Evolutionary conservation across 2,797 vertebrate species (phyloP), one percentile per base, ranked within the genome.

Genomic region (Paratrypauchen microcephalus): DNA sequence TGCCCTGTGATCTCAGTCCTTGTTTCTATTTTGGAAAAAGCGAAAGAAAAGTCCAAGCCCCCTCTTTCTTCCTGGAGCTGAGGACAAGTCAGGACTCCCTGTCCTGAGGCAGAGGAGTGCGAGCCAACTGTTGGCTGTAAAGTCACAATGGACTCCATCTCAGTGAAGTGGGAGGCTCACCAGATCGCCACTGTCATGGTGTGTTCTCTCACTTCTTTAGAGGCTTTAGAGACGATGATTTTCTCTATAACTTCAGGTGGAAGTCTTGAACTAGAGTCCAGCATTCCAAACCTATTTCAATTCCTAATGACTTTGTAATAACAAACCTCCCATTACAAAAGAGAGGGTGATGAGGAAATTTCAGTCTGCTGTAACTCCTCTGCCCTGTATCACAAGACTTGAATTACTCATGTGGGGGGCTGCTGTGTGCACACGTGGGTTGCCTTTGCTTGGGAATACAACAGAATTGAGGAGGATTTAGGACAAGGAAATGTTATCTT

Each of bases 121-220:
- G 73, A 3, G 78, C 86, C 88, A 91, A 89, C 81, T 82, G 83
- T 84, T 88, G 84, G 81, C 87, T 84, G 81, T 85, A 83, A 89
- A 85, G 85, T 76, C 83, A 78, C 70, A 83, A 85, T 88, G 82
- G 77, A 82, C 83, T 82, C 79, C 72, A 58, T n/a, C 86, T 79
- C 60, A 55, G 75, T 54, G 52, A 71, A 84, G 85, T 84, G 80
- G 83, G 80, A 57, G 71, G 66, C 71, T 85, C 61, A 67, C 63
- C 74, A 75, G 67, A 65, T 70, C 18, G 70, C 32, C 66, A 52
- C 45, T 8, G 68, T 63, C 23, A 30, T 15, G 12, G 30, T 19
- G 58, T 11, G 12, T 61, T 32, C 58, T 64, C 60, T 71, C 6
- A 50, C 24, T 52, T 41, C 15, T 45, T 61, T 32, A 54, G 28